Conservation (phyloP, 1,140 invertebrate species). For the Cherax quadricarinatus region DNA sequence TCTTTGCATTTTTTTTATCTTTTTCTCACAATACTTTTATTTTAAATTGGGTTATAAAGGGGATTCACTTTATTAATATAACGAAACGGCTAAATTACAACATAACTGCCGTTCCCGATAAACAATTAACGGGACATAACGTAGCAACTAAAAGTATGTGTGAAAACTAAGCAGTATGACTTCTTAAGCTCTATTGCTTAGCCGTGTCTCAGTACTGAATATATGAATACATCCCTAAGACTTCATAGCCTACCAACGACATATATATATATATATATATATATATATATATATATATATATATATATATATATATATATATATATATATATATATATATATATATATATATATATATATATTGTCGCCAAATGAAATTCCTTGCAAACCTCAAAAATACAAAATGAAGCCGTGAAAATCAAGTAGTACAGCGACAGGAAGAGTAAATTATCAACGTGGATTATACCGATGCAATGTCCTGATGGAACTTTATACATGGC, state of each 20-base stretch:
- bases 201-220: background rate
- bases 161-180: background rate
- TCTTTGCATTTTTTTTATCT: background rate
- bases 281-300: background rate
- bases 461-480: background rate
- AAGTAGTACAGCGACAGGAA: background rate
- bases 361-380: background rate
- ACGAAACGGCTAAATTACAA: no score
- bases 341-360: background rate
- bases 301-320: background rate
- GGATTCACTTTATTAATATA: no score
- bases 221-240: background rate
- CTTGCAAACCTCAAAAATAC: conserved; percentile 5
- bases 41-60: no score
- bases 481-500: background rate
- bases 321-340: background rate
- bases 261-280: background rate
- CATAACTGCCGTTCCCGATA: no score
- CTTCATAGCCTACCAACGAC: background rate
- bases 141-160: background rate
- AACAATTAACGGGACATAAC: background rate
- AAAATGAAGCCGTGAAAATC: background rate
- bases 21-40: background rate
- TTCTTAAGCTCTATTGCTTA: background rate
- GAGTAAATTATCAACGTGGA: conserved; percentile 18